Percentiles rank a stretch among this genome's conserved stretches.
phyloP scores from a whole-genome alignment of 2,888 invertebrate species.

The Ernsta delagoae region DNA sequence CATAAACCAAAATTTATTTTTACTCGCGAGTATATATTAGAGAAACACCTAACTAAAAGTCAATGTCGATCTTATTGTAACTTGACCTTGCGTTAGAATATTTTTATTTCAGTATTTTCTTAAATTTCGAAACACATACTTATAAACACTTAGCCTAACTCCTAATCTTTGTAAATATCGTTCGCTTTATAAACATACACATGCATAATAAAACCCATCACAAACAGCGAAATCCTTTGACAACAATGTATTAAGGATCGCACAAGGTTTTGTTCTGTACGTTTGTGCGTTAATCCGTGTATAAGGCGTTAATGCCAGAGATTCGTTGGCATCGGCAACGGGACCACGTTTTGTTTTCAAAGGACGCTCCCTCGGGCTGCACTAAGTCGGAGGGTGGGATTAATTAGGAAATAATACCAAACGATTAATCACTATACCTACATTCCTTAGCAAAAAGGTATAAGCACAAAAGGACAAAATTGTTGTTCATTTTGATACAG shows the following conservation, averaged over 20 bases:
- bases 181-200: not conserved
- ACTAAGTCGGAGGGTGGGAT: constrained; percentile 66
- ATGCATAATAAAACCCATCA: not conserved
- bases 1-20: too few species aligned
- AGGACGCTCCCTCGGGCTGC: constrained; percentile 63
- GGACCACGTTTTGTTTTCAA: constrained; percentile 38
- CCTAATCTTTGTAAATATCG: too few species aligned
- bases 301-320: constrained; percentile 69
- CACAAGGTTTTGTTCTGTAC: constrained; percentile 37
- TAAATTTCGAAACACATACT: too few species aligned
- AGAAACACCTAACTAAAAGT: too few species aligned
- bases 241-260: constrained; percentile 33
- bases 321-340: constrained; percentile 64
- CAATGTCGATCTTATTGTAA: too few species aligned
- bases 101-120: too few species aligned
- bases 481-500: not conserved
- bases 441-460: constrained; percentile 2
- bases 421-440: constrained; percentile 81
- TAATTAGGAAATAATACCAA: constrained; percentile 83
- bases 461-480: not conserved
- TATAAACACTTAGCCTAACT: too few species aligned
- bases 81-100: too few species aligned
- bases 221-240: constrained; percentile 22
- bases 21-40: too few species aligned
- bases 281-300: constrained; percentile 55